Evolutionary conservation across 2,113 vertebrate genomes (phyloP).

Genomic region (Lontra canadensis): DNA sequence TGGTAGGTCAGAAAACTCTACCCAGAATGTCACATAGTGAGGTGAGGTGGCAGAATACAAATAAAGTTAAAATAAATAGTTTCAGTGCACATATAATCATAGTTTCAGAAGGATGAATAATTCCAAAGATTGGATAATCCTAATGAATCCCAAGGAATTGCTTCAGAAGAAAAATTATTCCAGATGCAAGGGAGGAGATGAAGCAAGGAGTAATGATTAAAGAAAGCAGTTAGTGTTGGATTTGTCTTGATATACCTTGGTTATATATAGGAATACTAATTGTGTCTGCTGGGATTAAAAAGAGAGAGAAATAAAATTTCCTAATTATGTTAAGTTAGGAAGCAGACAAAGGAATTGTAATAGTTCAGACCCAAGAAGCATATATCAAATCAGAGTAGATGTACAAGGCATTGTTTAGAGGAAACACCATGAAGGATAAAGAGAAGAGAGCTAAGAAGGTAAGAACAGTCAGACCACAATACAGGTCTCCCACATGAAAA

Average conservation of each 20-base stretch:
- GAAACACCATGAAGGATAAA: not conserved
- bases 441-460: not conserved
- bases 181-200: not conserved
- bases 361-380: not conserved
- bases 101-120: not conserved
- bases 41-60: not conserved
- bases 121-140: not conserved
- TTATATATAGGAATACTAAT: not conserved
- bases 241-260: not conserved
- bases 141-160: not conserved
- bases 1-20: not conserved
- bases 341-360: not conserved
- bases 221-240: not conserved
- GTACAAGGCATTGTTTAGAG: not conserved
- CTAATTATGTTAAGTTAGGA: not conserved
- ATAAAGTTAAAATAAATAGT: not conserved
- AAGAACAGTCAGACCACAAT: not conserved
- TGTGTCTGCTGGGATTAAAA: not conserved
- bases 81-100: not conserved
- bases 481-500: not conserved
- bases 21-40: not conserved
- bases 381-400: not conserved
- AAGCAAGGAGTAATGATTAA: not conserved
- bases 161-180: constrained; percentile 2
- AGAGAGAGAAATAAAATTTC: not conserved